These are phyloP conservation scores for Triplophysa bombifrons DNA, from an alignment of 2,797 vertebrate species.

Conservation along the genomic window DNA sequence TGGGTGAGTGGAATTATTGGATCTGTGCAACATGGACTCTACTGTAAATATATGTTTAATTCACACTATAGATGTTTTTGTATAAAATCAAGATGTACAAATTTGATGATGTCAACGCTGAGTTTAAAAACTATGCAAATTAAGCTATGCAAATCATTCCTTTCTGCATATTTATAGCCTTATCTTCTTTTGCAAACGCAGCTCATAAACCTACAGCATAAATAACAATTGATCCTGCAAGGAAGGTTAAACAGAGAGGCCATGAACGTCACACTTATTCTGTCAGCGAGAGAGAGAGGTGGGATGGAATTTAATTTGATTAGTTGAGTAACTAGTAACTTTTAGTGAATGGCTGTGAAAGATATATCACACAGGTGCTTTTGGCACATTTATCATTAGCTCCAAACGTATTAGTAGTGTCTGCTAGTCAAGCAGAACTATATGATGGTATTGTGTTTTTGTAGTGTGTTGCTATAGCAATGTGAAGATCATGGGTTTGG, in stretches of 20 bases:
- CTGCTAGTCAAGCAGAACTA: no score
- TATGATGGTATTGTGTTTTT: no score
- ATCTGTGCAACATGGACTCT: no score
- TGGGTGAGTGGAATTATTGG: no score
- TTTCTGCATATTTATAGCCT: slow-evolving; percentile 36
- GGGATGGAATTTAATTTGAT: neutral
- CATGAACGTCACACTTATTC: neutral
- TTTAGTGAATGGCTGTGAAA: neutral
- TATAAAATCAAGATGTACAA: no score
- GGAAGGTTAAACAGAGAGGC: slow-evolving; percentile 35
- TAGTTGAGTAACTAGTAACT: neutral
- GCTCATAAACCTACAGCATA: slow-evolving; percentile 29
- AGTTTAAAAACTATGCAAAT: slow-evolving; percentile 37
- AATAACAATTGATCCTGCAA: slow-evolving; percentile 37
- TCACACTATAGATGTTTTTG: no score
- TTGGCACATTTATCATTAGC: neutral
- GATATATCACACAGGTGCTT: neutral
- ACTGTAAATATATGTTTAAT: no score
- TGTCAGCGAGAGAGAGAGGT: neutral
- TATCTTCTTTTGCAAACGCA: slow-evolving; percentile 37
- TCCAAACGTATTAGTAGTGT: neutral
- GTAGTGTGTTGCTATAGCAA: no score
- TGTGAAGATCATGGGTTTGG: no score
- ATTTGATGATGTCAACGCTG: neutral
- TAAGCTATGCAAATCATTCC: slow-evolving; percentile 31